Percentiles rank a stretch among this genome's conserved stretches.
Evolutionary conservation across 1,140 invertebrate species (phyloP).

Genomic region (Drosophila pseudoobscura): DNA sequence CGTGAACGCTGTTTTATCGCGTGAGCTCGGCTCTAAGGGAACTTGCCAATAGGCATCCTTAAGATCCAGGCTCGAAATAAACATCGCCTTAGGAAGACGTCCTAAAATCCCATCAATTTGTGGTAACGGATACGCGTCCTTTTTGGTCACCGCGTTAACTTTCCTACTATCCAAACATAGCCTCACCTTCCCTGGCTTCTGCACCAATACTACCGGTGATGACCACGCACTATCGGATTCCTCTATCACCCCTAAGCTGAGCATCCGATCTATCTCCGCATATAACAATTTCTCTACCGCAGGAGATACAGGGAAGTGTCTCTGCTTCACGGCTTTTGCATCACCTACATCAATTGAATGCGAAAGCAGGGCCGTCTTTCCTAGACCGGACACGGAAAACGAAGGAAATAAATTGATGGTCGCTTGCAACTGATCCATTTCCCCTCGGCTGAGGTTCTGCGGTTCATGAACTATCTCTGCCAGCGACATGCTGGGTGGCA

Average conservation of each 20-base stretch:
- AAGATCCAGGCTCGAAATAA: slow-evolving; percentile 1
- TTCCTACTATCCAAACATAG: slow-evolving; percentile 15
- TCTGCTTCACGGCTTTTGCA: slow-evolving; percentile 56
- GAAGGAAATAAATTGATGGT: not conserved
- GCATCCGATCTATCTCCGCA: slow-evolving; percentile 49
- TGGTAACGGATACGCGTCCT: too few species aligned
- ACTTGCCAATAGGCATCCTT: slow-evolving; percentile 6
- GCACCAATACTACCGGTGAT: slow-evolving; percentile 8
- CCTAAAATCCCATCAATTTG: too few species aligned
- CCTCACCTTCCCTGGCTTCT: slow-evolving; percentile 28
- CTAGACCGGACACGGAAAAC: not conserved
- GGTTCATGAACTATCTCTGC: not conserved
- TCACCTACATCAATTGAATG: slow-evolving; percentile 37
- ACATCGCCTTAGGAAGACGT: not conserved
- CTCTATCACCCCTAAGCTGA: slow-evolving; percentile 52
- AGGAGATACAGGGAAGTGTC: slow-evolving; percentile 55
- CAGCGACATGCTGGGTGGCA: not conserved
- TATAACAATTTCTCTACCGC: slow-evolving; percentile 46
- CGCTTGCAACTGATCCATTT: not conserved
- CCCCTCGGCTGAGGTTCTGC: not conserved
- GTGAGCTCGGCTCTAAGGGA: not conserved
- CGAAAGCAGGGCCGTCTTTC: not conserved
- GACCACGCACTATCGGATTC: slow-evolving; percentile 51
- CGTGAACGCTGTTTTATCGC: not conserved
- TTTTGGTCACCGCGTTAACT: slow-evolving; percentile 10